Conservation (phyloP, 2,888 invertebrate genomes). For the Acleris cristana region DNA sequence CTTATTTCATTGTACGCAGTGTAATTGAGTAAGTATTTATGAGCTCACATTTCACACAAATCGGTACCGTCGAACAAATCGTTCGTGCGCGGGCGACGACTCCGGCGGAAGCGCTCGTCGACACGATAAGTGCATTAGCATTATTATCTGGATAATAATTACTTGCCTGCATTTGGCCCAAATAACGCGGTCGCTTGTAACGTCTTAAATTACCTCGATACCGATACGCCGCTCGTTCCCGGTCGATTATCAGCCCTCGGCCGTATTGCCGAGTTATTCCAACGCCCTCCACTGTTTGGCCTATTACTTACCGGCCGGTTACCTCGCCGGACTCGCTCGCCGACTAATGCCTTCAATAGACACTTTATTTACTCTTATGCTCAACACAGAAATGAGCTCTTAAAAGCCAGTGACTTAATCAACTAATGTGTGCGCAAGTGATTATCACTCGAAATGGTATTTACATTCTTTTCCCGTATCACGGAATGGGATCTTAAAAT, state of each 20-base stretch:
- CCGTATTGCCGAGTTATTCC: constrained; percentile 47
- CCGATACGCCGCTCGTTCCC: constrained; percentile 60
- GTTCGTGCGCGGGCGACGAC: constrained; percentile 55
- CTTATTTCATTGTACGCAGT: not conserved
- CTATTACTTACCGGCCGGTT: constrained; percentile 72
- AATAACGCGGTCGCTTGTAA: constrained; percentile 74
- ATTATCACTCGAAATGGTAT: constrained; percentile 60
- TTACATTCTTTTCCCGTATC: constrained; percentile 42
- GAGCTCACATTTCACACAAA: constrained; percentile 32
- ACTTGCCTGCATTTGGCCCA: constrained; percentile 81
- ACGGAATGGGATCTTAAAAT: constrained; percentile 43
- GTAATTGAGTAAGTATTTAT: constrained; percentile 16
- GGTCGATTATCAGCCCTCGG: constrained; percentile 57
- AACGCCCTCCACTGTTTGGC: constrained; percentile 66
- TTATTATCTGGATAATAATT: constrained; percentile 84
- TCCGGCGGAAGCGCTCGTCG: constrained; percentile 77
- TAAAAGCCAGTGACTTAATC: constrained; percentile 69
- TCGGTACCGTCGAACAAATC: constrained; percentile 55
- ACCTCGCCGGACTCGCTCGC: constrained; percentile 50
- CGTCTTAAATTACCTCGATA: constrained; percentile 73
- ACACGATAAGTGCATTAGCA: constrained; percentile 84
- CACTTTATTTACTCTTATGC: constrained; percentile 64
- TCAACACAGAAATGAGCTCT: constrained; percentile 62
- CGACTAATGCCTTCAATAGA: constrained; percentile 56
- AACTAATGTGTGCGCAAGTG: constrained; percentile 60